These are phyloP conservation scores for Carapus acus DNA, from an alignment of 2,797 vertebrate species.

Conservation along the genomic window DNA sequence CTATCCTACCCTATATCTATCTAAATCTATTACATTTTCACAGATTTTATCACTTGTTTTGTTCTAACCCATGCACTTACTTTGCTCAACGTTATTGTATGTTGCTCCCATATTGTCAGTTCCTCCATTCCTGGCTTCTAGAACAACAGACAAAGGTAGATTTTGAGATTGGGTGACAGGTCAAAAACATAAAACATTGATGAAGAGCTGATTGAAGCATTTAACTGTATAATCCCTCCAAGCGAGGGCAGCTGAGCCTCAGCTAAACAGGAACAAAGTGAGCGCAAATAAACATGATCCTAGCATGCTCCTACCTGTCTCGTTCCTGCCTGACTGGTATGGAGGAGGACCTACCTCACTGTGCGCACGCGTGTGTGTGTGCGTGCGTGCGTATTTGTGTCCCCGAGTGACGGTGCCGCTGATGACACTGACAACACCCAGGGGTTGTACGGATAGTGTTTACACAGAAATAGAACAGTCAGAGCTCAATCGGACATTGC, in stretches of 20 bases:
- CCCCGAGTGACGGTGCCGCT: background rate
- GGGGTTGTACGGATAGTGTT: background rate
- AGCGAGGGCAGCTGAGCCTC: constrained; percentile 18
- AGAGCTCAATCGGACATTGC: constrained; percentile 3
- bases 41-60: too few relatives aligned
- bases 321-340: constrained; percentile 71
- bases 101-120: constrained; percentile 93
- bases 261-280: constrained; percentile 26
- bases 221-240: constrained; percentile 27
- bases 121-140: constrained; percentile 87
- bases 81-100: constrained; percentile 83
- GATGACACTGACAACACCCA: constrained; percentile 21
- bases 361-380: too few relatives aligned
- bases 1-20: background rate
- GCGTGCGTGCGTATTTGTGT: constrained; percentile 3
- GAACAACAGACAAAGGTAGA: constrained; percentile 2
- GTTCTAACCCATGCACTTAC: too few relatives aligned
- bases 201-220: background rate
- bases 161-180: background rate
- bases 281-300: constrained; percentile 42
- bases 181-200: background rate
- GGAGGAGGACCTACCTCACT: constrained; percentile 56
- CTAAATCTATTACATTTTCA: too few relatives aligned
- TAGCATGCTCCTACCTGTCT: constrained; percentile 67
- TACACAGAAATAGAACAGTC: constrained; percentile 1